Base-by-base conservation (phyloP, 2,888 invertebrate species). In the Tachina fera region DNA sequence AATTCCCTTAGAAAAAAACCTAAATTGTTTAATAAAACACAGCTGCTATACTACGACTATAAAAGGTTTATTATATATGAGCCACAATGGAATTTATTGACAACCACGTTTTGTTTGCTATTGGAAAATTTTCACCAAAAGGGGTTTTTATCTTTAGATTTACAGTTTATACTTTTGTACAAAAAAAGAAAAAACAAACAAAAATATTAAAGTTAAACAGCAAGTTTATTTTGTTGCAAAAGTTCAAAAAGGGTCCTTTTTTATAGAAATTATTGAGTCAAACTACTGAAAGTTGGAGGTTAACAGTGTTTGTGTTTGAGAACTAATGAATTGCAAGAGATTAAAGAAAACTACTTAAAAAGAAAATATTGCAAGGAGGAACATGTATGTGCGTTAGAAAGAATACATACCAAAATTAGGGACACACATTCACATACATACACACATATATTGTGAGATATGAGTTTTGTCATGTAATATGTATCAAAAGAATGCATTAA, bases 21-120 rank as follows among this genome's bases (percentile, higher is more conserved):
- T 56, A 77, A 81, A 85, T 68, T 81, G 68, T 85, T 85, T 85
- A 85, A 85, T 85, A 85, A 85, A 86, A 86, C 79, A 86, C 85
- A 86, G 71, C 78, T 86, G 85, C 60, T 79, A 53, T 76, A 71
- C 22, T n/a, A n/a, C n/a, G n/a, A n/a, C n/a, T 61, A 47, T 71
- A 72, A 83, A 74, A 86, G 75, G 79, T 67, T 82, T 82, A 86
- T 76, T 82, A 86, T 86, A 56, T 83, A 86, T 79, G 82, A 63
- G 75, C 53, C 85, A 76, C 85, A 86, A 79, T 53, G 79, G 85
- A 86, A 79, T 86, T 83, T 75, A 79, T 86, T 86, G 82, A 79
- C 56, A 79, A 77, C 61, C 60, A 47, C 8, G 67, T 72, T 83
- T 72, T 82, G 58, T 60, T 60, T 43, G 65, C 11, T 49, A 45